Evolutionary conservation across 2,888 invertebrate species (phyloP), one percentile per base, ranked within the genome.

Genomic region (Notodromas monacha): DNA sequence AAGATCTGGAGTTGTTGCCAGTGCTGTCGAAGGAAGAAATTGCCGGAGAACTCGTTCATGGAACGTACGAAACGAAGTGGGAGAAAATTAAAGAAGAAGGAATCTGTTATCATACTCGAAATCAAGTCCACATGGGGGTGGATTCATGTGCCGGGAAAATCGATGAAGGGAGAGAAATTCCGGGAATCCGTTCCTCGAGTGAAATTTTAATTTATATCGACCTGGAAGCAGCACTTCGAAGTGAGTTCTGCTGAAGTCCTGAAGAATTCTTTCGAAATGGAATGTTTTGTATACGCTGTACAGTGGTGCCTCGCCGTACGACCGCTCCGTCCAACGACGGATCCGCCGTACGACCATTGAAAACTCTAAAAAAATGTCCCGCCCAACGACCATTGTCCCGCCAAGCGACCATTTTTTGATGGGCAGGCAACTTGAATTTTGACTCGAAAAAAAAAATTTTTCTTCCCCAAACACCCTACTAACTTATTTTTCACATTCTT

Each of bases 101-200:
- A 4, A 45, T 76, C 16, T 60, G 55, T 43, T 59, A 65, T 29
- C 68, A 72, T 68, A 55, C 46, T 12, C 56, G 74, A 35, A 65
- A 62, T 41, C 72, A 76, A 42, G 65, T 74, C 34, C 76, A 76
- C 45, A 65, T 74, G 42, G 60, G 69, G 27, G n/a, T n/a, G n/a
- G n/a, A n/a, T n/a, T n/a, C n/a, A n/a, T n/a, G n/a, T n/a, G 38
- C 42, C 0, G 47, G 45, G 30, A 49, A 55, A 4, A 53, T 57
- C 1, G 44, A 43, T 13, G 37, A 41, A 15, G 34, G 37, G 30
- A 49, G 47, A 10, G 57, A 64, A 3, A 54, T 61, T 16, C 68
- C 68, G 49, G 70, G 70, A 2, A 54, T 69, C 42, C 54, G 70
- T 31, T 43, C 36, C 4, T 53, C 54, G 36, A 54, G 59, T 30